Evolutionary conservation across 92 coral and sea anemone species (phyloP).

Genomic region (Palythoa grandiflora): DNA sequence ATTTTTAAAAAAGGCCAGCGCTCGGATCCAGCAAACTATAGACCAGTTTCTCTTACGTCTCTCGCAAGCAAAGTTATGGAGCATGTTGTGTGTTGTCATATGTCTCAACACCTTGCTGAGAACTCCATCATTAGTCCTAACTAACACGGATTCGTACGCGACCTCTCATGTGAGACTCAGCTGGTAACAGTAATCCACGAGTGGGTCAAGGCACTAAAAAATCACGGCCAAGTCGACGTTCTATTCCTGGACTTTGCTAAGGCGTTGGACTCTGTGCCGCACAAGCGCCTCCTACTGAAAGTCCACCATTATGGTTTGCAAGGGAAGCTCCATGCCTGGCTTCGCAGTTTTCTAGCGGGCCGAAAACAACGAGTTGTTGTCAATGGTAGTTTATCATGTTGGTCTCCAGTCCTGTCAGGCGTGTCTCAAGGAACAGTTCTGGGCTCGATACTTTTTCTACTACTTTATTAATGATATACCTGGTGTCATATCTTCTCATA

Average conservation of each 20-base stretch:
- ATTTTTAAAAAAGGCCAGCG: too few relatives aligned
- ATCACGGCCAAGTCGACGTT: slow-evolving; percentile 24
- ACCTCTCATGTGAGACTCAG: slow-evolving; percentile 32
- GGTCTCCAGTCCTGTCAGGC: slow-evolving; percentile 24
- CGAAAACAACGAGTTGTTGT: slow-evolving; percentile 42
- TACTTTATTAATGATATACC: slow-evolving; percentile 34
- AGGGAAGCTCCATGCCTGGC: slow-evolving; percentile 49
- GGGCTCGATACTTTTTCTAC: background rate
- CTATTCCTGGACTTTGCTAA: background rate
- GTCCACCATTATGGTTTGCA: slow-evolving; percentile 48
- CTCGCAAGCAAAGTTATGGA: background rate
- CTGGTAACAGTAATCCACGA: slow-evolving; percentile 31
- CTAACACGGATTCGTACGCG: too few relatives aligned
- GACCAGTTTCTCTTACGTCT: background rate
- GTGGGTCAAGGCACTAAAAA: slow-evolving; percentile 36
- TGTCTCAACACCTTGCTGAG: slow-evolving; percentile 1
- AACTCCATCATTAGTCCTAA: too few relatives aligned
- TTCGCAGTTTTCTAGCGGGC: slow-evolving; percentile 29
- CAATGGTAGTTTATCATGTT: slow-evolving; percentile 24
- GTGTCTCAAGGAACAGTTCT: too few relatives aligned
- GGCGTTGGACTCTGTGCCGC: too few relatives aligned
- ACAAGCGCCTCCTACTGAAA: slow-evolving; percentile 9
- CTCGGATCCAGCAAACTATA: background rate
- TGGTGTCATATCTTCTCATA: slow-evolving; percentile 23
- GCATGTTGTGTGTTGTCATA: too few relatives aligned